Conservation (phyloP, 2,888 invertebrate genomes). For the Achlya flavicornis region DNA sequence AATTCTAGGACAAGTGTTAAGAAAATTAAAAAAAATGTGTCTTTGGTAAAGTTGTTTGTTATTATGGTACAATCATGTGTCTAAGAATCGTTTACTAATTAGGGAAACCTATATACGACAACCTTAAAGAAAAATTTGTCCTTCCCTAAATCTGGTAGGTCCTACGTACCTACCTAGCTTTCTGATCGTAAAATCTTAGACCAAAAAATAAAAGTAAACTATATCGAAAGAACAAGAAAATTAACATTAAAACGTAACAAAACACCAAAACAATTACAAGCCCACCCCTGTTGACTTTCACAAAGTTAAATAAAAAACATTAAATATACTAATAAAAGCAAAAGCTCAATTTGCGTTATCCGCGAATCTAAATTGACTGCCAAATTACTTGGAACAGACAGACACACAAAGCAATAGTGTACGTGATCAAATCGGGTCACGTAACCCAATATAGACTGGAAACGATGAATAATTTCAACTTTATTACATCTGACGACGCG, state of each 20-base stretch:
- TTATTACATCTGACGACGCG: background rate
- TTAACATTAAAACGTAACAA: background rate
- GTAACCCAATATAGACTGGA: background rate
- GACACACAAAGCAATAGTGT: background rate
- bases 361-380: slow-evolving; percentile 6
- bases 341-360: slow-evolving; percentile 1
- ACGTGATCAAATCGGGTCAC: slow-evolving; percentile 1
- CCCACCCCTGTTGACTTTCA: background rate
- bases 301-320: slow-evolving; percentile 11
- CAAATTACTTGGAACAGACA: slow-evolving; percentile 4
- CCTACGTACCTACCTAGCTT: too few species aligned
- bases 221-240: too few species aligned
- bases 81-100: too few species aligned
- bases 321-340: background rate
- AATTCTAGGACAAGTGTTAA: too few species aligned
- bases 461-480: background rate
- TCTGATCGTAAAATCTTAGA: too few species aligned
- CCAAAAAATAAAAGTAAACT: too few species aligned
- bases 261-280: background rate
- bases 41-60: too few species aligned
- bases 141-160: too few species aligned
- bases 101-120: too few species aligned
- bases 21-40: too few species aligned
- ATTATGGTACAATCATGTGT: too few species aligned
- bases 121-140: too few species aligned